Base-by-base conservation (phyloP, 2,888 invertebrate genomes). In the Choreutis nemorana region DNA sequence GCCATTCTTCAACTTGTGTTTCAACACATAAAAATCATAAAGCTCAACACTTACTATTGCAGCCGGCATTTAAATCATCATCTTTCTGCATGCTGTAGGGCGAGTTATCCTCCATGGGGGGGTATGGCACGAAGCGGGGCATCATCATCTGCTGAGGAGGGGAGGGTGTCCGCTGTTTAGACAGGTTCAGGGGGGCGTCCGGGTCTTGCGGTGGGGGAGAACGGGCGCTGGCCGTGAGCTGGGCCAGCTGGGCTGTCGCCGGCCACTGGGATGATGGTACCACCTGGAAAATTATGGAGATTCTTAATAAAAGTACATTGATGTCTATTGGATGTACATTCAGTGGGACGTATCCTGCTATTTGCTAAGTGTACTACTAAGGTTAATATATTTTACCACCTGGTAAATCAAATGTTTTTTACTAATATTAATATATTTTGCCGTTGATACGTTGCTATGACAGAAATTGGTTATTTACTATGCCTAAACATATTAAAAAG, bases 121-220 rank as follows among this genome's bases (percentile, higher is more conserved):
- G 71, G 55, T 77, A 79, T 24, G 77, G 77, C 32, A 70, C 62
- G 35, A 86, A 87, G 23, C 73, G 55, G 0, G 67, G 75, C 46
- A 77, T 48, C 68, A 75, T 78, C 53, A 88, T 80, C 23, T 57
- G 48, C 24, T 84, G 84, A 61, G 55, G 81, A 39, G 80, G 81
- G 2, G 82, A 81, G 3, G 86, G 85, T 8, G 81, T 80, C 30
- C 93, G 89, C 32, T 94, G 94, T 70, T 94, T 95, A 51, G 89
- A 89, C 29, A 95, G 83, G 71, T 95, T 95, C 23, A 96, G 81
- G 1, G 95, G 95, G 2, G 91, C 85, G 58, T 94, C 94, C 0
- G 89, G 86, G 64, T 90, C 89, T 16, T 75, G 79, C 1, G 86
- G 79, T 0, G 75, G 87, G 0, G 86, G 82, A 14, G 83, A 83